phyloP scores from a whole-genome alignment of 2,888 invertebrate genomes.

The Balanococcus diminutus region DNA sequence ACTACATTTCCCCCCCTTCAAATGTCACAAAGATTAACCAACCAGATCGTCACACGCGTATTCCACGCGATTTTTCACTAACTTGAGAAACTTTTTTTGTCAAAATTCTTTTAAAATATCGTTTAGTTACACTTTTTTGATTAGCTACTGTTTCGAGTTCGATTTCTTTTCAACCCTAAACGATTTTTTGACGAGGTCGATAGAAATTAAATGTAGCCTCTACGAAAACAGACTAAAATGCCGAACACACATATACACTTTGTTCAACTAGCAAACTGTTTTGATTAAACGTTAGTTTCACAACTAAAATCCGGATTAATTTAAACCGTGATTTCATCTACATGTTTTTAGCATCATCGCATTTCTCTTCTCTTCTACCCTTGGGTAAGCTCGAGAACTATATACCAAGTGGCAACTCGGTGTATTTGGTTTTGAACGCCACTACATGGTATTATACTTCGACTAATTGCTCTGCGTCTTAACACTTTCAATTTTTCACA shows the following conservation, averaged over 20 bases:
- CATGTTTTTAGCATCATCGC: constrained; percentile 2
- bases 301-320: constrained; percentile 12
- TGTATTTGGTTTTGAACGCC: background rate
- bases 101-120: too few relatives aligned
- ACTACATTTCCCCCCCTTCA: background rate
- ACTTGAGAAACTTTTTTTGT: too few relatives aligned
- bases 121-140: too few relatives aligned
- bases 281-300: background rate
- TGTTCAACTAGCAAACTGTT: background rate
- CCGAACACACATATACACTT: background rate
- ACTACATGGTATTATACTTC: background rate
- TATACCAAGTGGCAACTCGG: background rate
- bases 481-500: too few relatives aligned
- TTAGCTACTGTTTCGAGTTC: background rate
- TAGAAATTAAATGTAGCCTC: background rate
- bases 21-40: background rate
- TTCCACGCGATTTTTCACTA: background rate
- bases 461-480: background rate
- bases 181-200: background rate
- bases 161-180: background rate
- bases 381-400: background rate
- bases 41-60: background rate
- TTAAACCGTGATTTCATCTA: background rate
- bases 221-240: background rate
- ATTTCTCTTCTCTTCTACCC: background rate